Base-by-base conservation (phyloP, 2,797 vertebrate species). In the Chrysocyon brachyurus region DNA sequence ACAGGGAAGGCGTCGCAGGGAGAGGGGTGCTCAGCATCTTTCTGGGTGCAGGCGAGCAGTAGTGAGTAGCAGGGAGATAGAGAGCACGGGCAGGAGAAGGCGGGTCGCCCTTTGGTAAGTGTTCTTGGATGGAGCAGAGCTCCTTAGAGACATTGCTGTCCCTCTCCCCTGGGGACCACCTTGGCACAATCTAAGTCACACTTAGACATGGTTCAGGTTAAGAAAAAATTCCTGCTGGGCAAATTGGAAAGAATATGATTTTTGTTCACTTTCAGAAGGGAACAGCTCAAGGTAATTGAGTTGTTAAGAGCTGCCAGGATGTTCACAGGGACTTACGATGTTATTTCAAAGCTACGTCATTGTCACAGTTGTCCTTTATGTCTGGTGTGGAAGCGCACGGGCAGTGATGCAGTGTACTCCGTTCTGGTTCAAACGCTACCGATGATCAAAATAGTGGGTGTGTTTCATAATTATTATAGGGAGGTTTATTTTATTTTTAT, bases 301-400 rank as follows among this genome's bases (percentile, higher is more conserved):
- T 40, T 46, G 31, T 87, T 56, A 54, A 5, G 33, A 93, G 64
- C 7, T 0, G 66, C 57, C 5, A 2, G 6, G 9, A 4, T 54
- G 72, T 33, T 54, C 10, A 8, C 3, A 8, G 36, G 73, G 49
- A 16, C 14, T 56, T 21, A 12, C 1, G 0, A 2, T 4, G 3
- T 19, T 28, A 24, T 31, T 72, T 59, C 3, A 31, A 56, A 21
- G 31, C 19, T 22, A 1, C 2, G 0, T 12, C 36, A 26, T 1
- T 6, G 12, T 21, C 59, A 24, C 10, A 1, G 26, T 1, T 26
- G 10, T 40, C 28, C 84, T 61, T 49, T 49, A 10, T 46, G 84
- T 82, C 24, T 28, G n/a, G 1, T 2, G 10, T 22, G 33, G 70
- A n/a, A 73, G 31, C 61, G 0, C 9, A 9, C 1, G 31, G 83